Evolutionary conservation across 2,113 vertebrate genomes (phyloP), one percentile per base, ranked within the genome.

Genomic region (Psettodes erumei): DNA sequence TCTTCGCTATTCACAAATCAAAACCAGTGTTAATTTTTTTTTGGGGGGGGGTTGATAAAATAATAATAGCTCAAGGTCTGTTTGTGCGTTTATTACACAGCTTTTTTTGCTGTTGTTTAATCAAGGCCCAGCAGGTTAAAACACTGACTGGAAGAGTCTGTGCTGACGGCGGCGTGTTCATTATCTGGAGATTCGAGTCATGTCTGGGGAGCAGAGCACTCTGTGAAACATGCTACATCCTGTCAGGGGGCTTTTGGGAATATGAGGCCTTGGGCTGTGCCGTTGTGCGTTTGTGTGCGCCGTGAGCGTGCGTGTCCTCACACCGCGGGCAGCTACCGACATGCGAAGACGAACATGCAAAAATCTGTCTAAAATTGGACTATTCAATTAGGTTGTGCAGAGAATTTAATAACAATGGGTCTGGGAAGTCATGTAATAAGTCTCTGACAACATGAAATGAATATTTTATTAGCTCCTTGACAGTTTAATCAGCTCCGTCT

Each of bases 401-500:
- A 58, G 50, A 68, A 73, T 70, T 77, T 89, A 80, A 86, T 89
- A 83, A 89, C 72, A 82, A 76, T 79, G 65, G 85, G 68, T 60
- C 68, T 42, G 58, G 68, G 72, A 85, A 77, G 81, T 79, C 65
- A 67, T 84, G 79, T 83, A 82, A 77, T 86, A 80, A 86, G 75
- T 86, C 75, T 86, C 71, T 58, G 75, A 75, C 75, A 71, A 81
- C 53, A 79, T 89, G 79, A 82, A 67, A 81, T 89, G 61, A 88
- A 88, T 88, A 84, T 86, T 88, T 90, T 74, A 91, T 85, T 74
- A 83, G 79, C 72, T 66, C 76, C 63, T 78, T 90, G 90, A 91
- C 88, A 90, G 87, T 90, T 91, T 91, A 91, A 92, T 94, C 90
- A 92, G 80, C 74, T 75, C 43, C 16, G 50, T 83, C 79, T 83